Conservation (phyloP, 2,113 vertebrate species). For the Odocoileus virginianus region DNA sequence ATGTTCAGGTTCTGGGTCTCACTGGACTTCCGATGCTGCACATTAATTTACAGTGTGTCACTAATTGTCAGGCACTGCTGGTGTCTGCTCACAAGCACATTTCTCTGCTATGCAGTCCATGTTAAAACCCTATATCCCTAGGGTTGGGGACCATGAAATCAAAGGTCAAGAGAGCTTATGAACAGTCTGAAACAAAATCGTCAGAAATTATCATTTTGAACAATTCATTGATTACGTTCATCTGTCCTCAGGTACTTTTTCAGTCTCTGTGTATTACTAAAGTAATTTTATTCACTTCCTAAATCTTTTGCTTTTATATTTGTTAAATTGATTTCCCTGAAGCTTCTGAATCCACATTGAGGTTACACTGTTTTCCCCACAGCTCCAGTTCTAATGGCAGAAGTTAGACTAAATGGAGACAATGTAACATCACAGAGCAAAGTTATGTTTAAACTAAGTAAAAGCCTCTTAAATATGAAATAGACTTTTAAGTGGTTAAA, state of each 20-base stretch:
- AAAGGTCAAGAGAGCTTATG: neutral
- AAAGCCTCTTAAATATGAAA: constrained; percentile 34
- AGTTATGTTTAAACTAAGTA: constrained; percentile 19
- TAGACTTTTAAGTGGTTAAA: constrained; percentile 24
- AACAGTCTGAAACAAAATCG: neutral
- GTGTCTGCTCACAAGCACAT: neutral
- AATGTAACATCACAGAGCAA: neutral
- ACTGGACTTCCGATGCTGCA: neutral
- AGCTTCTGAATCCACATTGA: neutral
- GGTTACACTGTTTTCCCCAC: neutral
- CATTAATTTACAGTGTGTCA: neutral
- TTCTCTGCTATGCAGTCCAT: neutral
- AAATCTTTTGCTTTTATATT: neutral
- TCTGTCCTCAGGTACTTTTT: neutral
- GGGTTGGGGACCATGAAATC: neutral
- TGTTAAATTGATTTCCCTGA: neutral
- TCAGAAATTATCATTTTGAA: neutral
- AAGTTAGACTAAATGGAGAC: neutral
- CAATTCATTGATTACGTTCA: neutral
- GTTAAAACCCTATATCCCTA: neutral
- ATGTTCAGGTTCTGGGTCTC: neutral
- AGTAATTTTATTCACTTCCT: constrained; percentile 25
- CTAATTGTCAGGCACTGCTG: neutral
- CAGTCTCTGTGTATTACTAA: neutral
- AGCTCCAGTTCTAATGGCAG: neutral